Conservation (phyloP, 2,113 vertebrate species). For the Puma concolor region DNA sequence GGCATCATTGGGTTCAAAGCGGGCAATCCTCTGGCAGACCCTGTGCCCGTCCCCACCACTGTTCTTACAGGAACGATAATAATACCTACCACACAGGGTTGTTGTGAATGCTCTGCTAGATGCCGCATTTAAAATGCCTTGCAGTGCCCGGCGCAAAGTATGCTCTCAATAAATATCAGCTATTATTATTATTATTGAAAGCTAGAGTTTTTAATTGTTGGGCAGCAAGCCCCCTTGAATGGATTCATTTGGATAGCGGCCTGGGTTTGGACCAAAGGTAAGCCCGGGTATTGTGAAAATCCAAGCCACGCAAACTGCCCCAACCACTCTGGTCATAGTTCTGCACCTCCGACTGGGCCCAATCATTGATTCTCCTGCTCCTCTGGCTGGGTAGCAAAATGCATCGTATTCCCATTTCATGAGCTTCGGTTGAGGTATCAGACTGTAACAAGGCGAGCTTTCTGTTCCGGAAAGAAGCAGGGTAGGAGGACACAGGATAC, state of each 20-base stretch:
- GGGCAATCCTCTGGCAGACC: not conserved
- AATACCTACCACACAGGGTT: not conserved
- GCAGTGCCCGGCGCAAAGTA: not conserved
- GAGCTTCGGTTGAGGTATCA: not conserved
- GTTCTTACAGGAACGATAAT: not conserved
- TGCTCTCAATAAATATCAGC: not conserved
- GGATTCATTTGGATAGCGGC: not conserved
- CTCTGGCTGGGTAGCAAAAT: not conserved
- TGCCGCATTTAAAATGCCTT: slow-evolving; percentile 14
- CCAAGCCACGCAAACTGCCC: not conserved
- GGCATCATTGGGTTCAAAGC: not conserved
- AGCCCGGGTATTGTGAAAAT: not conserved
- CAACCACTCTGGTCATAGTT: not conserved
- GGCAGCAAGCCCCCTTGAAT: not conserved
- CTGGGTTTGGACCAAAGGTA: slow-evolving; percentile 5
- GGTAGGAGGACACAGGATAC: not conserved
- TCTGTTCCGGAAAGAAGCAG: not conserved
- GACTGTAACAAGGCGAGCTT: not conserved
- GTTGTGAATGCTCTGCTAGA: not conserved
- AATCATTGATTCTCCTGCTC: not conserved
- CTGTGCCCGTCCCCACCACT: not conserved
- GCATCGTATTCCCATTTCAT: not conserved
- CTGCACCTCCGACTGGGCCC: not conserved
- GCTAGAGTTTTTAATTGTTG: not conserved
- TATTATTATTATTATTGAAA: not conserved